Evolutionary conservation across 2,797 vertebrate species (phyloP).

Genomic region (Notoglanidium macrostoma): DNA sequence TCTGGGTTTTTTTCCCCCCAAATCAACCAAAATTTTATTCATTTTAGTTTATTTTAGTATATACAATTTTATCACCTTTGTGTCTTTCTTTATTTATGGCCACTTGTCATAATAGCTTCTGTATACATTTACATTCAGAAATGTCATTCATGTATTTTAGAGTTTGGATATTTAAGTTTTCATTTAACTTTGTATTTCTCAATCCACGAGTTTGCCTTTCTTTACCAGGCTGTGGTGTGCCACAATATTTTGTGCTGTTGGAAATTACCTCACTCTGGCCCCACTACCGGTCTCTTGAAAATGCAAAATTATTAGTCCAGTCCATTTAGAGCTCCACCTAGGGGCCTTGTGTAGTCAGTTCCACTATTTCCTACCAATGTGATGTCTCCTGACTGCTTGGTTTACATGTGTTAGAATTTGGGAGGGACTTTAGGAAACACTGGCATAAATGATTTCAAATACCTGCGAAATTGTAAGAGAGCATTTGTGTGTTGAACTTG

Average conservation of each 20-base stretch:
- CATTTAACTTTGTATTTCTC: too few species aligned
- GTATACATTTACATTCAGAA: neutral
- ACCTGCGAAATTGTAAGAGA: neutral
- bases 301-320: neutral
- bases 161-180: neutral
- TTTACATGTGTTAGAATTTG: neutral
- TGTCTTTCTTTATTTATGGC: too few species aligned
- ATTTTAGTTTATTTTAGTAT: neutral
- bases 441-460: neutral
- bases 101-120: neutral
- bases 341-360: neutral
- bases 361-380: neutral
- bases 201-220: neutral
- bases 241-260: neutral
- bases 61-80: neutral
- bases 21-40: neutral
- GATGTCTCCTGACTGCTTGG: neutral
- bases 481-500: neutral
- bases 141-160: neutral
- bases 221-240: neutral
- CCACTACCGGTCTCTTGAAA: neutral
- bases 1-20: too few species aligned
- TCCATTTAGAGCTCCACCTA: slow-evolving; percentile 4
- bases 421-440: neutral
- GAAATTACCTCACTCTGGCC: neutral